Base-by-base conservation (phyloP, 2,797 vertebrate species). In the Thunnus albacares region DNA sequence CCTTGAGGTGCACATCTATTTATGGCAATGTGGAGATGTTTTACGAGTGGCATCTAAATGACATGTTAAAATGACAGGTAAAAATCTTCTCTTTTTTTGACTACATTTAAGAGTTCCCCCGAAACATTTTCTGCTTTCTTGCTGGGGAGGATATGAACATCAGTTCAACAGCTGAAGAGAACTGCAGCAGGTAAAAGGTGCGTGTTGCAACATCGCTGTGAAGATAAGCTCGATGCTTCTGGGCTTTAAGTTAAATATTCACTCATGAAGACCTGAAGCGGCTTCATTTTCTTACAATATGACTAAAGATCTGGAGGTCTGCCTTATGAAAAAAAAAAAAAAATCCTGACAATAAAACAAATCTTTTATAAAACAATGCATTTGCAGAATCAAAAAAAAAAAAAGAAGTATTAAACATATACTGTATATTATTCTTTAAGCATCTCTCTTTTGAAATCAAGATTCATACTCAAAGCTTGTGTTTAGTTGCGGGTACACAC, bases 281-380 rank as follows among this genome's bases (percentile, higher is more conserved):
- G 56, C 77, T 18, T 35, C 57, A 14, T 26, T 66, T 12, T 49
- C 26, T 51, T 17, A 63, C 71, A 30, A 55, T 52, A 12, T 58
- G 20, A 69, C 22, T 20, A 43, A 68, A 14, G 56, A 59, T 20
- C 59, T 67, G 62, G 26, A 77, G 33, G 26, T 18, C 28, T 35
- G 13, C n/a, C 35, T 57, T 2, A 13, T 62, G 26, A 7, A 35
- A 65, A 66, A 59, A 26, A 55, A 63, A 63, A 55, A 45, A 20
- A 62, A 52, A 56, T 7, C 35, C 66, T 49, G 79, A 87, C 80
- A 79, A 89, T 85, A 90, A 88, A 89, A 90, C 69, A 15, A 71
- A 83, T 62, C 26, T 80, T 57, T 70, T 77, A 74, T 84, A 94
- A 84, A 81, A 87, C 43, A 83, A 77, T 3, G 15, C 75, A 85